Evolutionary conservation across 2,113 vertebrate genomes (phyloP).

Genomic region (Coracopsis vasa): DNA sequence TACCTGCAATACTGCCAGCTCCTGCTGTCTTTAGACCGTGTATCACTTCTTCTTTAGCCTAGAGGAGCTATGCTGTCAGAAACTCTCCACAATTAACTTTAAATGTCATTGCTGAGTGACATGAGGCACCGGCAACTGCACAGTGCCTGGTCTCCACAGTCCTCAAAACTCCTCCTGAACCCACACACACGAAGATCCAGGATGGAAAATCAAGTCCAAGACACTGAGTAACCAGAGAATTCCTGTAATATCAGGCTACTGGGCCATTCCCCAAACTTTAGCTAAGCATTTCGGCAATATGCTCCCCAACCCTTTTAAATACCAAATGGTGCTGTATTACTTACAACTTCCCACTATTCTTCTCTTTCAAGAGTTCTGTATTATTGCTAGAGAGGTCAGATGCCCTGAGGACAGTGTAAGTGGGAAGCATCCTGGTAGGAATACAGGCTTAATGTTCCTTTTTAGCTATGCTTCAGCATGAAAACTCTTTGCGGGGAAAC

Average conservation of each 20-base stretch:
- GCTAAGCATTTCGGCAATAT: background rate
- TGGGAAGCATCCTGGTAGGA: background rate
- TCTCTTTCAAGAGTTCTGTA: background rate
- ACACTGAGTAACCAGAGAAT: background rate
- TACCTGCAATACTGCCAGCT: background rate
- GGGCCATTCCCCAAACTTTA: background rate
- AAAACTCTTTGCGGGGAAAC: background rate
- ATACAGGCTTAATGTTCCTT: background rate
- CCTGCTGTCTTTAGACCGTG: background rate
- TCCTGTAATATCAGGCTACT: background rate
- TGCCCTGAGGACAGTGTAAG: background rate
- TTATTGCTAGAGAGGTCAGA: background rate
- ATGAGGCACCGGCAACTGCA: background rate
- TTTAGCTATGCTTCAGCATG: background rate
- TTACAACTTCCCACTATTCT: background rate
- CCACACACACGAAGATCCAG: background rate
- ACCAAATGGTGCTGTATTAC: accelerated
- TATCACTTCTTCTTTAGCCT: background rate
- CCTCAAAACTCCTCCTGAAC: background rate
- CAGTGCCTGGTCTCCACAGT: background rate
- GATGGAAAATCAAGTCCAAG: background rate
- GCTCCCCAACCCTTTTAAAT: background rate
- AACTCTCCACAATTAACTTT: background rate
- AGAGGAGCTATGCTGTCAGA: background rate
- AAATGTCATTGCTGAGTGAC: background rate